phyloP scores from a whole-genome alignment of 2,113 vertebrate genomes.

The Budorcas taxicolor region DNA sequence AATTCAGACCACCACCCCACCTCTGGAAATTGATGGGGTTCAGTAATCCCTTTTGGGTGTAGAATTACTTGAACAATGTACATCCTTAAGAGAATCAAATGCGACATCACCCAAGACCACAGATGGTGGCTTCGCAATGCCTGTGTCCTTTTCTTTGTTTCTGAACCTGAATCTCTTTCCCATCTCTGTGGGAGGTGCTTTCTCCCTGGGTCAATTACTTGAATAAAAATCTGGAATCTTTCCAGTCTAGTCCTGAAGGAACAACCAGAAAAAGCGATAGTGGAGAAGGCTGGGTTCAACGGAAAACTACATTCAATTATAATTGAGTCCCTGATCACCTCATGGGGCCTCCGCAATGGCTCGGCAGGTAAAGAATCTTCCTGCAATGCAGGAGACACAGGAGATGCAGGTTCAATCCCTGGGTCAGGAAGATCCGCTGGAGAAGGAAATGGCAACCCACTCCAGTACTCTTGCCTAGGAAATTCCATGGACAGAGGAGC shows the following conservation, averaged over 20 bases:
- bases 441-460: background rate
- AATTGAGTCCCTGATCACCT: background rate
- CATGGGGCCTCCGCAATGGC: background rate
- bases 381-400: background rate
- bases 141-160: background rate
- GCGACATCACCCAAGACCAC: background rate
- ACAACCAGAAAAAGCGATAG: background rate
- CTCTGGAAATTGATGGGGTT: background rate
- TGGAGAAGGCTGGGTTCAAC: background rate
- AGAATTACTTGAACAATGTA: background rate
- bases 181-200: background rate
- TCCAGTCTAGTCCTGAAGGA: background rate
- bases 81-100: background rate
- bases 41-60: background rate
- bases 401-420: background rate
- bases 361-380: background rate
- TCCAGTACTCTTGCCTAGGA: background rate
- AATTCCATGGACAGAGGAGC: background rate
- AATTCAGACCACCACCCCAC: background rate
- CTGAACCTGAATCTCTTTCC: background rate
- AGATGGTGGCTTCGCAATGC: background rate
- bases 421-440: background rate
- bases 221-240: background rate
- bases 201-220: background rate
- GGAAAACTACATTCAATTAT: conserved; percentile 28